Percentiles rank a stretch among this genome's conserved stretches.
These are phyloP conservation scores for Sminthurides aquaticus DNA, from an alignment of 2,888 invertebrate species.

Conservation along the genomic window DNA sequence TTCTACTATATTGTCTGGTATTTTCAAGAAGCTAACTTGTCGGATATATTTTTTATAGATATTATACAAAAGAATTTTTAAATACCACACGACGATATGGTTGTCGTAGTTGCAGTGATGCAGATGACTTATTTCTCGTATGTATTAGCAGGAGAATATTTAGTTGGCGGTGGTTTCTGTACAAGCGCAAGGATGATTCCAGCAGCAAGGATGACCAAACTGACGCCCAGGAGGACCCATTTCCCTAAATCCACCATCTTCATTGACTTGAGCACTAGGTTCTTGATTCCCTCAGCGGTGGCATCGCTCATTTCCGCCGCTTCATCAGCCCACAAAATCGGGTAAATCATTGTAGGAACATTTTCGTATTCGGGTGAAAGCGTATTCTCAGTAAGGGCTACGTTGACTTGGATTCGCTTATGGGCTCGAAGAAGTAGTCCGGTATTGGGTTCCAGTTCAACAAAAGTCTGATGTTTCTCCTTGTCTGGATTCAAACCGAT, in stretches of 20 bases:
- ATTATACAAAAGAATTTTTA: too few species aligned
- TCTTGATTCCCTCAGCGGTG: neutral
- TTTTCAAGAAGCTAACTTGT: too few species aligned
- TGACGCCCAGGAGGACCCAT: neutral
- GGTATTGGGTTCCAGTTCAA: constrained; percentile 6
- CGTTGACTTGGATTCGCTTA: neutral
- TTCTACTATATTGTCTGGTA: too few species aligned
- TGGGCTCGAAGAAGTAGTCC: neutral
- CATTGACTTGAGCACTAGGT: neutral
- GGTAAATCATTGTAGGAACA: neutral
- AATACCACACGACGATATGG: too few species aligned
- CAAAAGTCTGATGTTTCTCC: constrained; percentile 3
- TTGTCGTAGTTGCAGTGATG: too few species aligned
- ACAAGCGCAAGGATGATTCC: neutral
- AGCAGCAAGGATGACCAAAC: neutral
- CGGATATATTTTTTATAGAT: too few species aligned
- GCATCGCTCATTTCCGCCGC: neutral
- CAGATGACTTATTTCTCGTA: neutral
- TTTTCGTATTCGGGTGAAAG: neutral
- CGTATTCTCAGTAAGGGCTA: neutral
- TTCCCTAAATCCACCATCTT: neutral
- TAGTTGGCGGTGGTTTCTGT: neutral
- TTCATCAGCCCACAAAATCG: neutral
- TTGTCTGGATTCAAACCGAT: constrained; percentile 4
- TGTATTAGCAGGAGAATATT: neutral